These are phyloP conservation scores for Caranx melampygus DNA, from an alignment of 2,113 vertebrate species.

Conservation along the genomic window DNA sequence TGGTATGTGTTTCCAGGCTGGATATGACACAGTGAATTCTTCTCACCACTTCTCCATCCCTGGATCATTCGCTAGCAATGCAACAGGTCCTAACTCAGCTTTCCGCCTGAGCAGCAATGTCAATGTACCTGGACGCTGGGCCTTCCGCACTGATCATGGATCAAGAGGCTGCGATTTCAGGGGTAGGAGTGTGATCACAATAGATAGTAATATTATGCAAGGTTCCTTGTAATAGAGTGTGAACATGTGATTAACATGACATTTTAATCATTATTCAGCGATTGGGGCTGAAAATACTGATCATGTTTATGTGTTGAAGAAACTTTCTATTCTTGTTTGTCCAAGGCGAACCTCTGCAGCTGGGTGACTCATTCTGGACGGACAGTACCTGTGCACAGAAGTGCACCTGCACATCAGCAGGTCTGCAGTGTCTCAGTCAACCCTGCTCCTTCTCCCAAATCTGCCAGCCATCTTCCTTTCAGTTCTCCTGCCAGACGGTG, in stretches of 20 bases:
- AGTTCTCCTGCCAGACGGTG: conserved; percentile 63
- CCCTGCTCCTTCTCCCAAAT: conserved; percentile 67
- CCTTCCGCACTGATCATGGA: conserved; percentile 52
- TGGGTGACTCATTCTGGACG: conserved; percentile 69
- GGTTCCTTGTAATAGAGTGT: neutral
- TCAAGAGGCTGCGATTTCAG: conserved; percentile 45
- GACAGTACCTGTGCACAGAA: conserved; percentile 59
- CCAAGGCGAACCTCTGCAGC: conserved; percentile 62
- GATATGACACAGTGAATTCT: neutral
- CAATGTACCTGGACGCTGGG: conserved; percentile 63
- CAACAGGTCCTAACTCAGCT: neutral
- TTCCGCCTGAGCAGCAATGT: conserved; percentile 57
- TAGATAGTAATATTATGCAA: too few relatives aligned
- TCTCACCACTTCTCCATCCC: conserved; percentile 1
- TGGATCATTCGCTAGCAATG: conserved; percentile 29
- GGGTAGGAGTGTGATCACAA: conserved; percentile 10
- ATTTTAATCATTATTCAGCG: too few relatives aligned
- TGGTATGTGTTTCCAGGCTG: conserved; percentile 7
- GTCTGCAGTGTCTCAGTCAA: conserved; percentile 49
- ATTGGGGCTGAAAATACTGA: too few relatives aligned
- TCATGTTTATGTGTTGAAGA: too few relatives aligned
- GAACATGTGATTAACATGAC: neutral
- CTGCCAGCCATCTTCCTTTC: conserved; percentile 45
- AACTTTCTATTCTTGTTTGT: neutral
- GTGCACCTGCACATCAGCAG: conserved; percentile 58